Base-by-base conservation (phyloP, 2,888 invertebrate species). In the Dorcus parallelipipedus region DNA sequence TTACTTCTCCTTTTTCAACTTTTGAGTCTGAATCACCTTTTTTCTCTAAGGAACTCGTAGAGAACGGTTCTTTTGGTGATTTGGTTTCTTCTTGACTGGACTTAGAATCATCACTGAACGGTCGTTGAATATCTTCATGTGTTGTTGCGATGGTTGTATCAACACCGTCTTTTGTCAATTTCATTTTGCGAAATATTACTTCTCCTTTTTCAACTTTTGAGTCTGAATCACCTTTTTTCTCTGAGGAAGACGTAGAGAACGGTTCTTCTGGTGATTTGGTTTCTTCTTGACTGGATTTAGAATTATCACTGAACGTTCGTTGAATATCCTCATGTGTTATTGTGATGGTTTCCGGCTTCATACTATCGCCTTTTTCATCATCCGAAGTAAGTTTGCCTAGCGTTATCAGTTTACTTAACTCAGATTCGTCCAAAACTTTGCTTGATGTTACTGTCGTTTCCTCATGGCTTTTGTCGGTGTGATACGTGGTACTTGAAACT, bases 11-110 rank as follows among this genome's bases (percentile, higher is more conserved):
- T 14, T 14, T 14, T 14, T 14, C 14, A 14, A 14, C 14, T 14
- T 14, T 14, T 14, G 14, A 14, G 14, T 14, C 14, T 14, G 1
- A 14, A 14, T 67, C 74, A 14, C 9, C 40, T 53, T 38, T 26
- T 26, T 38, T 49, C 38, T 26, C 49, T 23, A 50, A 45, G 40
- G 42, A 23, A 48, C 76, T 74, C 3, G 75, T 71, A 3, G 76
- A 76, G 56, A 79, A 81, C 58, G 81, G 81, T 68, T 84, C 84
- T 64, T 84, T 84, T n/a, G 84, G 83, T 9, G 80, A 79, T 69
- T 78, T 79, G 8, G 72, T 71, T 48, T 79, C 77, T 52, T 77
- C 79, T 48, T 74, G 69, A 52, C 76, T 77, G 3, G 79, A 82
- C 69, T 80, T 79, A 0, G 79, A 83, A 52, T 80, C 80, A 54